Conservation (phyloP, 2,888 invertebrate genomes). For the Lymantria monacha region DNA sequence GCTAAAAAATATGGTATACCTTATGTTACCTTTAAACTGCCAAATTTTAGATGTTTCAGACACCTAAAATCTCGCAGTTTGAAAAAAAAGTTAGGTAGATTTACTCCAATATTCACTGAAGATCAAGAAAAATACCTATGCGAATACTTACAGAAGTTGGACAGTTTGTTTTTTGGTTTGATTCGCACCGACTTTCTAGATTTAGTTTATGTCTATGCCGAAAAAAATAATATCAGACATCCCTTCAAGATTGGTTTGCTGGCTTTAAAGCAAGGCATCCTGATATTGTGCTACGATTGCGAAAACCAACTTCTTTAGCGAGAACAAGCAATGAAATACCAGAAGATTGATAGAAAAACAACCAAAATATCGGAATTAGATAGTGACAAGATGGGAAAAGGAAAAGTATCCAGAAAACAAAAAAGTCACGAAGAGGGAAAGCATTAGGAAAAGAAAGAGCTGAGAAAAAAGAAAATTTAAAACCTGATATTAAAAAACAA, state of each 20-base stretch:
- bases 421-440: too few relatives aligned
- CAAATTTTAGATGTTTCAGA: too few relatives aligned
- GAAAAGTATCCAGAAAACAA: too few relatives aligned
- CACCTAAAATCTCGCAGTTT: not conserved
- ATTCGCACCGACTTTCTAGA: not conserved
- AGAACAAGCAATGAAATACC: too few relatives aligned
- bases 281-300: slow-evolving; percentile 23
- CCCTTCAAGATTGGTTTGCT: slow-evolving; percentile 12
- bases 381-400: too few relatives aligned
- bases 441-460: too few relatives aligned
- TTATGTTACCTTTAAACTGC: not conserved
- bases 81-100: not conserved
- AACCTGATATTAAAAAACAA: too few relatives aligned
- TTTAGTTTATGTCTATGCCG: slow-evolving; percentile 9
- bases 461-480: too few relatives aligned
- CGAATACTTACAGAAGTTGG: not conserved
- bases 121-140: not conserved
- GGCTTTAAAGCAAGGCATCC: slow-evolving; percentile 15
- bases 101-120: not conserved
- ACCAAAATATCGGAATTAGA: too few relatives aligned
- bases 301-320: slow-evolving; percentile 30
- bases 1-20: not conserved
- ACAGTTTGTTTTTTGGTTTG: slow-evolving; percentile 2
- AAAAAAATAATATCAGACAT: slow-evolving; percentile 5
- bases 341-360: too few relatives aligned